Evolutionary conservation across 2,113 vertebrate genomes (phyloP).

Genomic region (Mesocricetus auratus): DNA sequence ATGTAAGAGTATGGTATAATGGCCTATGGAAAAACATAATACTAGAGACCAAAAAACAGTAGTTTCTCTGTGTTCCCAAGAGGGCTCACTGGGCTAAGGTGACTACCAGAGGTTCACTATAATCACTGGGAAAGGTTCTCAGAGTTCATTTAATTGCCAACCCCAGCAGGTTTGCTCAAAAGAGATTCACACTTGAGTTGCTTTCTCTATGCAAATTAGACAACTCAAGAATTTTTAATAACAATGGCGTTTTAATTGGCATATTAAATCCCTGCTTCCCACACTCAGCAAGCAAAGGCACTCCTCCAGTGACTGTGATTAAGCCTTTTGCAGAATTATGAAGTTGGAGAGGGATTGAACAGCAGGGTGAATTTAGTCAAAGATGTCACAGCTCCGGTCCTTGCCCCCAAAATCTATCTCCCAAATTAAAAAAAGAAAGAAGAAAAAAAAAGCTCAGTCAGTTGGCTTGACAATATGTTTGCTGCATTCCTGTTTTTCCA

Average conservation of each 20-base stretch:
- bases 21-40: background rate
- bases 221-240: constrained; percentile 58
- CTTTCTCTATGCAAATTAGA: constrained; percentile 67
- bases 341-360: constrained; percentile 61
- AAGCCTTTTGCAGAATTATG: constrained; percentile 66
- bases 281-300: constrained; percentile 48
- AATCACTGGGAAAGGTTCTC: background rate
- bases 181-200: constrained; percentile 56
- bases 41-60: background rate
- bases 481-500: constrained; percentile 39
- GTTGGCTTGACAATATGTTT: constrained; percentile 48
- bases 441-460: constrained; percentile 37
- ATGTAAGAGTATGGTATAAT: background rate
- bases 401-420: constrained; percentile 56
- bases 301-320: constrained; percentile 71
- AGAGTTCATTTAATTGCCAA: constrained; percentile 22
- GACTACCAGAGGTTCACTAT: background rate
- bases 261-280: constrained; percentile 50
- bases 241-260: constrained; percentile 70
- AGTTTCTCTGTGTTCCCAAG: background rate
- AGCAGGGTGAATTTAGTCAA: constrained; percentile 56
- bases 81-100: background rate
- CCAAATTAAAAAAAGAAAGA: constrained; percentile 41
- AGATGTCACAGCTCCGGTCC: constrained; percentile 48
- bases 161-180: constrained; percentile 5